phyloP scores from a whole-genome alignment of 2,113 vertebrate genomes.

The Tachuris rubrigastra region DNA sequence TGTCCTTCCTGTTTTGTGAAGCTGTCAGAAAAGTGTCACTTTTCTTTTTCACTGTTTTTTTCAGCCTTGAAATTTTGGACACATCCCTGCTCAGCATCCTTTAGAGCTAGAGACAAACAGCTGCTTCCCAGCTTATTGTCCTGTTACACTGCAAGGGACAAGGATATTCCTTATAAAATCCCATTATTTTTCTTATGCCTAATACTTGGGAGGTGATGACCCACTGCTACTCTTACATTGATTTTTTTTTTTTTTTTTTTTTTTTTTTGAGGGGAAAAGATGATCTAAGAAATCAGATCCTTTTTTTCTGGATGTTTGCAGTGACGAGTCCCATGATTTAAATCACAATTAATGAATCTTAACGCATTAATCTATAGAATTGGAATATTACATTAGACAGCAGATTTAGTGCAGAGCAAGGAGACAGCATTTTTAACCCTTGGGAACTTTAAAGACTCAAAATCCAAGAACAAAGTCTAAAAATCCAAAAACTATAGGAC shows the following conservation, averaged over 20 bases:
- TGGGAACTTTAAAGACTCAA: background rate
- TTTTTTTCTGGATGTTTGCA: background rate
- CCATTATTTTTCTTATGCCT: background rate
- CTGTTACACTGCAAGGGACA: background rate
- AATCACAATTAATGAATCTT: background rate
- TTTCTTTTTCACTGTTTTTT: background rate
- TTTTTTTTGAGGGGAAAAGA: background rate
- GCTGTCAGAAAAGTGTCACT: background rate
- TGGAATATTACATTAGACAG: background rate
- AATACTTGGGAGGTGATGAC: background rate
- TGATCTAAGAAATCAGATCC: background rate
- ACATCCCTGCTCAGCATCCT: background rate
- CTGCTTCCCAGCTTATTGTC: background rate
- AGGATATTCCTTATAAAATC: background rate
- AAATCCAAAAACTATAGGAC: background rate
- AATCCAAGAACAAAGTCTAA: background rate
- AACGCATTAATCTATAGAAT: background rate
- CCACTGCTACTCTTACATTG: fast-evolving
- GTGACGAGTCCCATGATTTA: background rate
- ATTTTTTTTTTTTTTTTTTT: background rate
- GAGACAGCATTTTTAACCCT: background rate
- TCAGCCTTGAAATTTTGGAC: background rate
- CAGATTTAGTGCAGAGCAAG: background rate
- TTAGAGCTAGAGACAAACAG: background rate
- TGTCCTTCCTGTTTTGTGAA: background rate